Conservation (phyloP, 2,797 vertebrate species). For the Petrocephalus sullivani region DNA sequence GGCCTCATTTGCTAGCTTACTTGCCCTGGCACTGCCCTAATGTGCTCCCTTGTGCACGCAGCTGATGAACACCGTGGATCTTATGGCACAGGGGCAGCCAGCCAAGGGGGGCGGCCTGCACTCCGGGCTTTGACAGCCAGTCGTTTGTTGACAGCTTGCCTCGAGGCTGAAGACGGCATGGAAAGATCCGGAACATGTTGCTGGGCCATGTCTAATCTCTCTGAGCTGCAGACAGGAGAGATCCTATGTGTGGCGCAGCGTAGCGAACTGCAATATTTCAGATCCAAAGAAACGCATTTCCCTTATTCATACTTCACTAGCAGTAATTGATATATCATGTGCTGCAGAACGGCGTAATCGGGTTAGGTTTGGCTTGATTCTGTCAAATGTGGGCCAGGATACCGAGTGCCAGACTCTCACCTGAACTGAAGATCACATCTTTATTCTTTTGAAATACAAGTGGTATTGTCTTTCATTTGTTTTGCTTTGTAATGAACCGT, state of each 20-base stretch:
- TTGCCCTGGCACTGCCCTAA: conserved; percentile 13
- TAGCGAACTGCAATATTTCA: neutral
- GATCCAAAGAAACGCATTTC: neutral
- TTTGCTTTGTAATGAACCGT: neutral
- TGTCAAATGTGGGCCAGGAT: neutral
- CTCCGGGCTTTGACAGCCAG: neutral
- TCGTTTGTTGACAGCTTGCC: neutral
- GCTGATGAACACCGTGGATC: neutral
- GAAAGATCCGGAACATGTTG: conserved; percentile 1
- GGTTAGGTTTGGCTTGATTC: neutral
- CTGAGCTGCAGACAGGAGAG: conserved; percentile 44
- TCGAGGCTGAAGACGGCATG: neutral
- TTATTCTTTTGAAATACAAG: no score
- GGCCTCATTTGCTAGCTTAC: neutral
- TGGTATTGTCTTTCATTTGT: no score
- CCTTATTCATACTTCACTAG: neutral
- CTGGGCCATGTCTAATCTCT: conserved; percentile 30
- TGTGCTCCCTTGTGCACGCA: conserved; percentile 5
- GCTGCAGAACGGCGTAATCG: neutral
- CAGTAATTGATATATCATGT: neutral
- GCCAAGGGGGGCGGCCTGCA: conserved; percentile 22
- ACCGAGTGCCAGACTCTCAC: neutral
- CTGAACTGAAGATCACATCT: neutral
- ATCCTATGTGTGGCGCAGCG: conserved; percentile 26
- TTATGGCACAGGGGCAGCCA: neutral